Evolutionary conservation across 2,888 invertebrate genomes (phyloP).

Genomic region (Pseudeuparius sepicola): DNA sequence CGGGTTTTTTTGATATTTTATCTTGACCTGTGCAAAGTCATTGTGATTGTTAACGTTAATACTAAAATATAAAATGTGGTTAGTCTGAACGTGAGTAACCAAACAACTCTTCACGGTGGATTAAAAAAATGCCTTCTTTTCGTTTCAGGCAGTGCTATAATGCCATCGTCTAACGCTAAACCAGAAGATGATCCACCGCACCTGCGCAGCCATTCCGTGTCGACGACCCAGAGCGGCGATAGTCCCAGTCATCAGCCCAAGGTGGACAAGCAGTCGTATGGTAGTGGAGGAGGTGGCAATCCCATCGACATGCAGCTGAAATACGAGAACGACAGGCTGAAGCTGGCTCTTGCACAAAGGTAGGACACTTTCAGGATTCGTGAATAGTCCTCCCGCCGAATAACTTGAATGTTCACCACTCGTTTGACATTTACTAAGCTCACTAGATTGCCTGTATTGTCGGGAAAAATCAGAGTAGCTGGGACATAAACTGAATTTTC

Average conservation of each 20-base stretch:
- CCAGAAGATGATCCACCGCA: conserved; percentile 43
- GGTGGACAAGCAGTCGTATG: conserved; percentile 32
- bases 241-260: conserved; percentile 55
- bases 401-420: no score
- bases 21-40: no score
- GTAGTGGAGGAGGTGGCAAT: conserved; percentile 18
- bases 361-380: conserved; percentile 40
- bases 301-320: conserved; percentile 76
- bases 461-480: no score
- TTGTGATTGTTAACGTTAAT: no score
- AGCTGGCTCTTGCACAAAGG: conserved; percentile 93
- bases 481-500: no score
- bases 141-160: conserved; percentile 30
- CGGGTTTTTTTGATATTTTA: no score
- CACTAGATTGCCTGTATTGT: no score
- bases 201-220: conserved; percentile 52
- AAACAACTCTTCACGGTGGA: no score
- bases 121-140: not conserved
- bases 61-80: no score
- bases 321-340: conserved; percentile 93
- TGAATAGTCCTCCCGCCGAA: no score
- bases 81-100: no score
- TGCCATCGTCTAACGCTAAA: conserved; percentile 30
- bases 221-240: conserved; percentile 48
- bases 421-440: no score